These are phyloP conservation scores for Pterostichus niger DNA, from an alignment of 2,888 invertebrate species.

Conservation along the genomic window DNA sequence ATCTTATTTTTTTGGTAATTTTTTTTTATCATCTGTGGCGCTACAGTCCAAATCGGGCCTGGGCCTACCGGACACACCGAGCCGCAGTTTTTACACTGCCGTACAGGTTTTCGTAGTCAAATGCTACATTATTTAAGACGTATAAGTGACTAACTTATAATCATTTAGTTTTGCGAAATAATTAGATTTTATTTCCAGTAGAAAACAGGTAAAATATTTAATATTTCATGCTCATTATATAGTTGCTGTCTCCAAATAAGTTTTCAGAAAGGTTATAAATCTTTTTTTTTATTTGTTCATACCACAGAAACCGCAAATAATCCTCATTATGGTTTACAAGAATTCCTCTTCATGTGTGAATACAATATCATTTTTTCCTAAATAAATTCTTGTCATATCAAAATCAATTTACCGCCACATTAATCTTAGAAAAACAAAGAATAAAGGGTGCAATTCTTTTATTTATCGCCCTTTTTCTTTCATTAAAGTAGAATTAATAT, in stretches of 20 bases:
- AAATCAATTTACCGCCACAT: constrained; percentile 53
- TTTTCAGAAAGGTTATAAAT: constrained; percentile 13
- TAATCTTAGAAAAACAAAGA: constrained; percentile 61
- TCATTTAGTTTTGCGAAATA: neutral
- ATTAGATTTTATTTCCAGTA: neutral
- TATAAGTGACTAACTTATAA: no score
- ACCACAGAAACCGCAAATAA: constrained; percentile 24
- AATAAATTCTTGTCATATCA: constrained; percentile 50
- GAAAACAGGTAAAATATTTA: neutral
- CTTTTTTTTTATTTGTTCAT: constrained; percentile 4
- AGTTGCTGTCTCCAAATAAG: neutral
- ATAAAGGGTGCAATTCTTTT: constrained; percentile 57
- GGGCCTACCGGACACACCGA: no score
- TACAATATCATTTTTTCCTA: constrained; percentile 27
- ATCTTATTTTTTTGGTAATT: no score
- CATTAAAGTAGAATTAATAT: constrained; percentile 59
- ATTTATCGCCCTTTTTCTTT: constrained; percentile 57
- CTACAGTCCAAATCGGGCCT: no score
- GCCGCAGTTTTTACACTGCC: no score
- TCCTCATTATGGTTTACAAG: constrained; percentile 6
- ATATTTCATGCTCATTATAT: no score
- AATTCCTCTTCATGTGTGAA: constrained; percentile 23
- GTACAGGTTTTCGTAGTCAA: no score
- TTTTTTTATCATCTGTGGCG: no score
- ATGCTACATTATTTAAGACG: no score